phyloP scores from a whole-genome alignment of 1,140 invertebrate genomes.

The Saccostrea glomerata region DNA sequence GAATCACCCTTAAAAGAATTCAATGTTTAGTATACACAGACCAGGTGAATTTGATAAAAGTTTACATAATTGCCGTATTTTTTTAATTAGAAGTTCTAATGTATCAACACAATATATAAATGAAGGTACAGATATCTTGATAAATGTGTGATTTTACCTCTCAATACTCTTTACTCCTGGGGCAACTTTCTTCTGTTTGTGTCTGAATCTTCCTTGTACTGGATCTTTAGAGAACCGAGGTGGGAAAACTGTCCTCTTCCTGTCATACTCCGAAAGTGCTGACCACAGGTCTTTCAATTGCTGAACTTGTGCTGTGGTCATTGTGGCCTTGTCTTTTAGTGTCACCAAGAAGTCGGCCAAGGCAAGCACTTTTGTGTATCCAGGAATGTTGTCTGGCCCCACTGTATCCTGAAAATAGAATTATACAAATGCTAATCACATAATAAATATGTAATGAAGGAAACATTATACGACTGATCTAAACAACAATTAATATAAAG shows the following conservation, averaged over 20 bases:
- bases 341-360: constrained; percentile 26
- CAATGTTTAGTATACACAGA: too few relatives aligned
- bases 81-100: too few relatives aligned
- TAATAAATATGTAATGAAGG: background rate
- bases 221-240: background rate
- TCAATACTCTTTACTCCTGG: constrained; percentile 42
- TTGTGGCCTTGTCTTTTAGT: background rate
- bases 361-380: constrained; percentile 3
- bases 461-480: too few relatives aligned
- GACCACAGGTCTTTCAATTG: constrained; percentile 5
- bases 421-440: background rate
- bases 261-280: constrained; percentile 32
- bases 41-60: too few relatives aligned
- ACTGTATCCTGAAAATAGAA: constrained; percentile 25
- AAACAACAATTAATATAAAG: too few relatives aligned
- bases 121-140: background rate
- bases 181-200: constrained; percentile 29
- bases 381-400: constrained; percentile 47
- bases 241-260: constrained; percentile 39
- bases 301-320: constrained; percentile 7
- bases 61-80: too few relatives aligned
- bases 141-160: background rate
- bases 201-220: constrained; percentile 31
- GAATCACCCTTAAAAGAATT: constrained; percentile 52
- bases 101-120: too few relatives aligned